Evolutionary conservation across 2,888 invertebrate species (phyloP).

Genomic region (Megamerina dolium): DNA sequence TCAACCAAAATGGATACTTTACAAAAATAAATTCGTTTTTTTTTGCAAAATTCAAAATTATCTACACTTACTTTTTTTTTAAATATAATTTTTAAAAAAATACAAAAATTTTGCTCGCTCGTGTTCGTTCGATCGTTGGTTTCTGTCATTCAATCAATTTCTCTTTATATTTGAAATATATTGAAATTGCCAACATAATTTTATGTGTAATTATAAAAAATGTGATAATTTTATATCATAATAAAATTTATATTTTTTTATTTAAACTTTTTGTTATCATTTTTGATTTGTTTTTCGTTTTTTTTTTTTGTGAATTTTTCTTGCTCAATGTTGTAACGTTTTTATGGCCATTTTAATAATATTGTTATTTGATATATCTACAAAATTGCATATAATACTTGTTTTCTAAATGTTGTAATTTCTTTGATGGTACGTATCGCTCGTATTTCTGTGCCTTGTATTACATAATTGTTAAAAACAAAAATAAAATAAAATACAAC

Average conservation of each 20-base stretch:
- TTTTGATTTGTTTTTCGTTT: too few relatives aligned
- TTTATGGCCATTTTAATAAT: slow-evolving; percentile 4
- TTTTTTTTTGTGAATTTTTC: too few relatives aligned
- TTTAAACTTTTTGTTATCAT: slow-evolving; percentile 2
- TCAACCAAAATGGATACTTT: background rate
- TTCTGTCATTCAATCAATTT: background rate
- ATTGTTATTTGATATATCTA: background rate
- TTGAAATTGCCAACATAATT: slow-evolving; percentile 2
- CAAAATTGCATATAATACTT: background rate
- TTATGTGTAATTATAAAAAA: too few relatives aligned
- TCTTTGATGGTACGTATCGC: slow-evolving; percentile 29
- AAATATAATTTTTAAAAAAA: slow-evolving; percentile 8
- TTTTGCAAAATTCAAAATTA: slow-evolving; percentile 4
- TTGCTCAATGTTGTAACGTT: slow-evolving; percentile 38
- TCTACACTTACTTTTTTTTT: slow-evolving; percentile 3
- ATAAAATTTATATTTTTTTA: background rate
- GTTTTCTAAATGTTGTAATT: slow-evolving; percentile 16
- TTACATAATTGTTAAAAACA: too few relatives aligned
- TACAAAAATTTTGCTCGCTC: slow-evolving; percentile 22
- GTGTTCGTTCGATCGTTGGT: slow-evolving; percentile 7
- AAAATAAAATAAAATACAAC: too few relatives aligned
- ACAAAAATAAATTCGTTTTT: slow-evolving; percentile 8
- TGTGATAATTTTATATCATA: too few relatives aligned
- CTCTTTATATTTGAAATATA: background rate
- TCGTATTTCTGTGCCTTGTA: too few relatives aligned